Evolutionary conservation across 1,140 invertebrate genomes (phyloP).

Genomic region (Antheraea pernyi): DNA sequence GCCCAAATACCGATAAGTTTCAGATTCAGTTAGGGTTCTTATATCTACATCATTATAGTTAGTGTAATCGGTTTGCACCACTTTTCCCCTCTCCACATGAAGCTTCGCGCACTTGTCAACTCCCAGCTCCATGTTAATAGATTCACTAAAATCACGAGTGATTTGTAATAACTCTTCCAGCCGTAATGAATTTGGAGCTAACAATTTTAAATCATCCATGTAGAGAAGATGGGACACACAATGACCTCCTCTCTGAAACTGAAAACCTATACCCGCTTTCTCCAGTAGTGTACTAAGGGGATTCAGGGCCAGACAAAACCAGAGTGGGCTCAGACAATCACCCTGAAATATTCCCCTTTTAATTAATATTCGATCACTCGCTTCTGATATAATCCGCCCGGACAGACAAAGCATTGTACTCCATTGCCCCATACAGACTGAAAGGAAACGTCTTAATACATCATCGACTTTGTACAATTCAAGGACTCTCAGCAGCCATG

Average conservation of each 20-base stretch:
- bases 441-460: neutral
- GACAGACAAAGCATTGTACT: slow-evolving; percentile 18
- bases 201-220: slow-evolving; percentile 23
- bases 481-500: slow-evolving; percentile 15
- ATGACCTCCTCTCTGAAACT: neutral
- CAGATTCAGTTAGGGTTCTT: slow-evolving; percentile 14
- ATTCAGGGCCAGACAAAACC: slow-evolving; percentile 30
- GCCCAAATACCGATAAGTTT: slow-evolving; percentile 19
- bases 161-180: slow-evolving; percentile 17
- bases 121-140: slow-evolving; percentile 22
- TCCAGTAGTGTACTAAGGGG: slow-evolving; percentile 18
- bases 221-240: slow-evolving; percentile 20
- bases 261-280: neutral
- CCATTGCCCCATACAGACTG: slow-evolving; percentile 19
- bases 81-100: slow-evolving; percentile 19
- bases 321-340: slow-evolving; percentile 31
- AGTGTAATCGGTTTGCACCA: neutral
- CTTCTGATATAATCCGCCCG: slow-evolving; percentile 1
- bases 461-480: slow-evolving; percentile 16
- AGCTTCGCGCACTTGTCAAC: slow-evolving; percentile 26
- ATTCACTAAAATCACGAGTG: slow-evolving; percentile 20
- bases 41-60: neutral
- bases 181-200: slow-evolving; percentile 10
- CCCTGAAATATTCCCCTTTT: slow-evolving; percentile 35
- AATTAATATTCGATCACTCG: slow-evolving; percentile 12